A percentile compares a stretch with the other conserved stretches of the same genome.
phyloP scores from a whole-genome alignment of 92 coral and sea anemone species.

The Heliopora coerulea region DNA sequence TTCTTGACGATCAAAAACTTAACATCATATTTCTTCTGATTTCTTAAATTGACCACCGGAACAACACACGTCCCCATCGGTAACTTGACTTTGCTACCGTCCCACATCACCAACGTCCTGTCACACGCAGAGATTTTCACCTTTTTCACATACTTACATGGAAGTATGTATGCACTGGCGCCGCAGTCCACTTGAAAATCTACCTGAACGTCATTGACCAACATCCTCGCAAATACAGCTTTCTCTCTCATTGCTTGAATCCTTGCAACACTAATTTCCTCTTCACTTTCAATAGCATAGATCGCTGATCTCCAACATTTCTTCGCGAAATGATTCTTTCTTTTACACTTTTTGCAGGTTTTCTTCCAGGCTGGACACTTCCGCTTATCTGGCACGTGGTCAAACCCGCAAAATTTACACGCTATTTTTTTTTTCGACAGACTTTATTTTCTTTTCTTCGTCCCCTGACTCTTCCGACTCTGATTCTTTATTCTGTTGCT shows the following conservation, averaged over 20 bases:
- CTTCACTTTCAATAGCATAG: slow-evolving; percentile 23
- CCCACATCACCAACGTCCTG: slow-evolving; percentile 45
- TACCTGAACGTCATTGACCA: slow-evolving; percentile 29
- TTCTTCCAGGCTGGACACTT: slow-evolving; percentile 47
- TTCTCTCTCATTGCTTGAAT: slow-evolving; percentile 27
- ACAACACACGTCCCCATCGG: slow-evolving; percentile 18
- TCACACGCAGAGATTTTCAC: slow-evolving; percentile 38
- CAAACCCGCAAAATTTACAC: slow-evolving; percentile 40
- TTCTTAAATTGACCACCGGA: too few relatives aligned
- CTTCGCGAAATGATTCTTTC: slow-evolving; percentile 33
- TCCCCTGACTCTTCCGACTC: slow-evolving; percentile 27
- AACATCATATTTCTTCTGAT: slow-evolving; percentile 43
- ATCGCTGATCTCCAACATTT: background rate
- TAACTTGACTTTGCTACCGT: slow-evolving; percentile 39
- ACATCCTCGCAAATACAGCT: slow-evolving; percentile 45
- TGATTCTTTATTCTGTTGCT: slow-evolving; percentile 1
- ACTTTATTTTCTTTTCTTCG: background rate
- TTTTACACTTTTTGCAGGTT: slow-evolving; percentile 20
- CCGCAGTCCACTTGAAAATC: slow-evolving; percentile 63
- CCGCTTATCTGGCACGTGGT: too few relatives aligned
- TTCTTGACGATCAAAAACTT: slow-evolving; percentile 44
- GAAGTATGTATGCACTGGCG: slow-evolving; percentile 34
- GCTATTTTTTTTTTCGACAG: slow-evolving; percentile 16
- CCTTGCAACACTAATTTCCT: slow-evolving; percentile 26
- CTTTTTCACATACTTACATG: slow-evolving; percentile 18